Base-by-base conservation (phyloP, 2,113 vertebrate genomes). In the Nanorana parkeri region DNA sequence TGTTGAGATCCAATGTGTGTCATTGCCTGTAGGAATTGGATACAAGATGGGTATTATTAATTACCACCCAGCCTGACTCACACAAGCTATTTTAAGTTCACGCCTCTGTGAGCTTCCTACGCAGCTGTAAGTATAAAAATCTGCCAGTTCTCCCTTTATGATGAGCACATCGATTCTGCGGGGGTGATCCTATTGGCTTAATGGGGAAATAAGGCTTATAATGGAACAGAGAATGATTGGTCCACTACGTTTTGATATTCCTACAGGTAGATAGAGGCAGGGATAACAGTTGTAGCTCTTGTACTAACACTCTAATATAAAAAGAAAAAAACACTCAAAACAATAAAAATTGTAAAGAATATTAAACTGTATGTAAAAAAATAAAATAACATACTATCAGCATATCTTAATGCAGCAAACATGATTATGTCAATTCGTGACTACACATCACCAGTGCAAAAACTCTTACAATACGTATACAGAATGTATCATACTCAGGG, bases 21-120 rank as follows among this genome's bases (percentile, higher is more conserved):
- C 71, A 74, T 55, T 60, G 54, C 19, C 54, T 60, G 8, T 75
- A 36, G 56, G 28, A 61, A 32, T 41, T 55, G 55, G 52, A 60
- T 61, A 16, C 55, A 75, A 58, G 16, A 17, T 26, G 2, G 41
- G 60, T 63, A 24, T 60, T 63, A 24, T 60, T 60, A 61, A 23
- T 75, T 29, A 41, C 56, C 55, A 17, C 60, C 55, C 56, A 28
- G 11, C 60, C 52, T 83, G 80, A 83, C 71, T 83, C 80, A 67
- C 61, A 56, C 28, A 23, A 61, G 63, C 28, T 83, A 76, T 76
- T 67, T 83, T 55, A 28, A 24, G 65, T 29, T 60, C 72, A 56
- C 71, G 51, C 80, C 80, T 81, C 52, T 64, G 68, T 75, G 58
- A 55, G 68, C 80, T 41, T 67, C 80, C 80, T 52, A 76, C 71